Percentiles rank a stretch among this genome's conserved stretches.
Evolutionary conservation across 2,113 vertebrate genomes (phyloP).

Genomic region (Rhinopomastus cyanomelas): DNA sequence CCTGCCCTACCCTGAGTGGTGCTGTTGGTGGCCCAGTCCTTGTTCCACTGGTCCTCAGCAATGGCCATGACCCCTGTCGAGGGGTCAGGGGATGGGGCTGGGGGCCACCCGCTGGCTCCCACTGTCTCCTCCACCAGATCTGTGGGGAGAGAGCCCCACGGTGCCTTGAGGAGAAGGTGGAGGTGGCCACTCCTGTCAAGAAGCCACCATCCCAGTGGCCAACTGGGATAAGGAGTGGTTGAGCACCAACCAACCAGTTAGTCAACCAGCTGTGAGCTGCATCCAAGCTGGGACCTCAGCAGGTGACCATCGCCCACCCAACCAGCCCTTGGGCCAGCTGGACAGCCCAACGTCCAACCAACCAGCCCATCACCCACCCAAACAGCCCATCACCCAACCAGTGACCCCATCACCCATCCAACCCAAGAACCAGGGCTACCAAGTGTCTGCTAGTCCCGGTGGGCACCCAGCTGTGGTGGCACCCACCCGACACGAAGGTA

Average conservation of each 20-base stretch:
- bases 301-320: too few relatives aligned
- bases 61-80: not conserved
- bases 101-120: not conserved
- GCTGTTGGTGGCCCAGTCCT: not conserved
- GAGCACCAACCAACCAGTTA: not conserved
- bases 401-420: not conserved
- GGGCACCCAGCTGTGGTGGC: too few relatives aligned
- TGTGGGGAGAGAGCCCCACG: not conserved
- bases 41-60: not conserved
- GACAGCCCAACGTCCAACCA: not conserved
- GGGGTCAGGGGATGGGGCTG: not conserved
- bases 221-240: not conserved
- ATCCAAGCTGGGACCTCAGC: too few relatives aligned
- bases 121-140: not conserved
- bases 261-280: not conserved
- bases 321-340: too few relatives aligned
- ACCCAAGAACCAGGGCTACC: too few relatives aligned
- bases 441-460: too few relatives aligned
- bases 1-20: not conserved
- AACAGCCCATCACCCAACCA: too few relatives aligned
- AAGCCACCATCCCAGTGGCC: not conserved
- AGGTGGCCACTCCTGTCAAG: not conserved
- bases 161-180: fast-evolving
- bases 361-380: too few relatives aligned
- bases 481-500: constrained; percentile 77